phyloP scores from a whole-genome alignment of 2,797 vertebrate genomes.

The Anas acuta region DNA sequence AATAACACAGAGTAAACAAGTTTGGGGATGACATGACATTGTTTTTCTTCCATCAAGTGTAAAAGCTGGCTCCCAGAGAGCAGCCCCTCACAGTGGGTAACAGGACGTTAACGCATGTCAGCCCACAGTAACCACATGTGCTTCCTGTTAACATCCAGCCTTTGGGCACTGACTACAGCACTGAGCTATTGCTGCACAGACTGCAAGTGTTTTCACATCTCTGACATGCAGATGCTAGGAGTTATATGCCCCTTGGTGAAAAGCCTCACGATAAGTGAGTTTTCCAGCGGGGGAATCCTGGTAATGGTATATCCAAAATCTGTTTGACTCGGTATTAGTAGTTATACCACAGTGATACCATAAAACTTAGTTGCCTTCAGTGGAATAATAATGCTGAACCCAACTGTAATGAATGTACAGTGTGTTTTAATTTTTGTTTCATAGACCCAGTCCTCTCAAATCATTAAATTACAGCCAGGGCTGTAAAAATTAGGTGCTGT shows the following conservation, averaged over 20 bases:
- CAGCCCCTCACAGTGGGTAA: neutral
- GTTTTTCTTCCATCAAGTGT: neutral
- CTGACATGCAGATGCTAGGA: neutral
- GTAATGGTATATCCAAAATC: neutral
- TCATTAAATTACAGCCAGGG: neutral
- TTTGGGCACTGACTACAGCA: neutral
- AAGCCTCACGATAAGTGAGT: neutral
- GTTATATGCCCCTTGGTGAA: neutral
- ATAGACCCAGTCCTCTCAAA: neutral
- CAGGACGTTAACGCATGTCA: rapidly evolving
- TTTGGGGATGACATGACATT: neutral
- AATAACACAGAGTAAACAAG: neutral
- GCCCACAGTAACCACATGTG: neutral
- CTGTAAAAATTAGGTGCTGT: neutral
- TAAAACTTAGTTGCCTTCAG: neutral
- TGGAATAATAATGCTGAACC: neutral
- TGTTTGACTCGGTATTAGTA: neutral
- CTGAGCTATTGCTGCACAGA: neutral
- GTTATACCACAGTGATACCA: neutral
- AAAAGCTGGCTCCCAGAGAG: neutral
- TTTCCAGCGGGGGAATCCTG: neutral
- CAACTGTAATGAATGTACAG: neutral
- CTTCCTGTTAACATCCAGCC: neutral
- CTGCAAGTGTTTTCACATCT: neutral
- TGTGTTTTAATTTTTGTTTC: neutral